Evolutionary conservation across 64 coral and sea anemone species (phyloP).

Genomic region (Pocillopora damicornis): DNA sequence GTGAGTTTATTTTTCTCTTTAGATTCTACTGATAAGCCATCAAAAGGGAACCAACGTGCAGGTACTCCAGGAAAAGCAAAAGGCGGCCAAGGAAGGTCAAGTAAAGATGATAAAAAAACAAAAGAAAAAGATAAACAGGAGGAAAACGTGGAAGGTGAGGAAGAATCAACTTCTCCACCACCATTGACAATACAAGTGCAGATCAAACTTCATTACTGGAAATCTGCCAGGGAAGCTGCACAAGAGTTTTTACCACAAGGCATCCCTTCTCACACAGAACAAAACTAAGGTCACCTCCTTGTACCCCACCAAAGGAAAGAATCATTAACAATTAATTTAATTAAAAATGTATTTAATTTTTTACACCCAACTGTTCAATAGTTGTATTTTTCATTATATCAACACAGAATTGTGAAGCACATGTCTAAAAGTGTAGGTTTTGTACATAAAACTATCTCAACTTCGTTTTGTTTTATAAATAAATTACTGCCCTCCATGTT

Average conservation of each 20-base stretch:
- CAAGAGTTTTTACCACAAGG: slow-evolving; percentile 24
- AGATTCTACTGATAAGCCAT: slow-evolving; percentile 50
- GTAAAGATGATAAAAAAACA: slow-evolving; percentile 45
- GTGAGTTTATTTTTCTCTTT: neutral
- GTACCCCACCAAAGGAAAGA: neutral
- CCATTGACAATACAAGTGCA: slow-evolving; percentile 55
- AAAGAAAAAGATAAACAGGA: slow-evolving; percentile 75
- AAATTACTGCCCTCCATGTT: neutral
- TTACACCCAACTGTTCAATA: neutral
- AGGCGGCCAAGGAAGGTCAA: slow-evolving; percentile 47
- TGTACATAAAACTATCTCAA: neutral
- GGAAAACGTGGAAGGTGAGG: slow-evolving; percentile 48
- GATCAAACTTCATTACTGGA: slow-evolving; percentile 77
- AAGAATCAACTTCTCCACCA: slow-evolving; percentile 32
- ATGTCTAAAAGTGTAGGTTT: neutral
- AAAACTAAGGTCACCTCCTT: neutral
- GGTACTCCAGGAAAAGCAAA: slow-evolving; percentile 54
- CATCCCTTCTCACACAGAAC: slow-evolving; percentile 3
- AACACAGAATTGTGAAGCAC: too few species aligned
- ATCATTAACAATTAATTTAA: neutral
- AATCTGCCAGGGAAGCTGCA: slow-evolving; percentile 81
- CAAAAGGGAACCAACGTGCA: slow-evolving; percentile 52
- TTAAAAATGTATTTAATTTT: neutral
- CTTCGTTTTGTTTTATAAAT: neutral
- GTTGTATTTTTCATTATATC: too few species aligned